A percentile compares a stretch with the other conserved stretches of the same genome.
Conservation (phyloP, 2,113 vertebrate genomes). For the Glaucomys volans region DNA sequence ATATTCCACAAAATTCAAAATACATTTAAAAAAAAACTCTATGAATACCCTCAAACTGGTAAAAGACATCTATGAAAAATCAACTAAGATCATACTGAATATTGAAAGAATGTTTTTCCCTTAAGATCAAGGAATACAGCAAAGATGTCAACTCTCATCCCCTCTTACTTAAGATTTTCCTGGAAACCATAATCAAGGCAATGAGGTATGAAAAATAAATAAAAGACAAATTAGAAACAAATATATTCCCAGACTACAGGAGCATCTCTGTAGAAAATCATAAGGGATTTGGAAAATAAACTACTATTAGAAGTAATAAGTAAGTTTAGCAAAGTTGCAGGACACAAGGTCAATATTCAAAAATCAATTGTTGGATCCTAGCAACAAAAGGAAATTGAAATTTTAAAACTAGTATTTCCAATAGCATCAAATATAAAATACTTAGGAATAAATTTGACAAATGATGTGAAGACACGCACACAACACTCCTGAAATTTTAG, state of each 20-base stretch:
- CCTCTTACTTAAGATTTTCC: neutral
- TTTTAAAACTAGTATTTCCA: neutral
- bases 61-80: neutral
- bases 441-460: conserved; percentile 48
- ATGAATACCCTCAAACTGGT: neutral
- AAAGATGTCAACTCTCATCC: neutral
- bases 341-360: conserved; percentile 28
- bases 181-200: neutral
- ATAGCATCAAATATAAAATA: conserved; percentile 40
- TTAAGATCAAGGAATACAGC: neutral
- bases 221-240: neutral
- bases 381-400: conserved; percentile 47
- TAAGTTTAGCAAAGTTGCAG: conserved; percentile 11
- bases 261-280: conserved; percentile 20
- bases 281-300: neutral
- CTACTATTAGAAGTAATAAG: neutral
- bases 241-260: neutral
- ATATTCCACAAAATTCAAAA: neutral
- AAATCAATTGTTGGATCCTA: conserved; percentile 1
- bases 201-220: conserved; percentile 5
- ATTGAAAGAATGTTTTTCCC: neutral
- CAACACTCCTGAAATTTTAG: conserved; percentile 24
- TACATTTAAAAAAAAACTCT: neutral
- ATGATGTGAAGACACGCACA: neutral
- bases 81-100: neutral